A percentile compares a stretch with the other conserved stretches of the same genome.
Evolutionary conservation across 2,797 vertebrate genomes (phyloP).

Genomic region (Diceros bicornis): DNA sequence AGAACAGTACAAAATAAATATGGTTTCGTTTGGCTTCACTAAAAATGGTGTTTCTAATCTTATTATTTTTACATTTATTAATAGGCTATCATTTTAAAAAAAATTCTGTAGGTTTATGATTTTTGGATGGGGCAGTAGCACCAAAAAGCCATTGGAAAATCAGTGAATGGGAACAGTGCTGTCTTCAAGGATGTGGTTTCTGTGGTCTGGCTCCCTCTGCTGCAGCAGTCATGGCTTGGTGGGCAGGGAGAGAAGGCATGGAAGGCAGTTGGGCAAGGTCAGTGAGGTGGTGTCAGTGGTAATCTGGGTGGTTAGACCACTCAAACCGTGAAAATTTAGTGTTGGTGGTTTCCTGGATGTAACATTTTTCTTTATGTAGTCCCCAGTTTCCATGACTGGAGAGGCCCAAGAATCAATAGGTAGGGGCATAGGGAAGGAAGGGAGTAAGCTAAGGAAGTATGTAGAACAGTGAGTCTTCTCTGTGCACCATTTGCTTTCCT

Average conservation of each 20-base stretch:
- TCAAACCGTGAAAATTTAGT: background rate
- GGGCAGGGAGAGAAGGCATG: background rate
- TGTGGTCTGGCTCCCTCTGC: background rate
- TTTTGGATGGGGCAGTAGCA: background rate
- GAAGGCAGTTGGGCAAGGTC: background rate
- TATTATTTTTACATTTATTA: conserved; percentile 51
- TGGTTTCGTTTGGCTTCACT: conserved; percentile 19
- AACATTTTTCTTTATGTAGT: background rate
- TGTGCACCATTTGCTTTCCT: background rate
- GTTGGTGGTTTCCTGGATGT: background rate
- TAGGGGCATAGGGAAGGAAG: background rate
- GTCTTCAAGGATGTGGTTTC: conserved; percentile 32
- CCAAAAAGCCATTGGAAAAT: background rate
- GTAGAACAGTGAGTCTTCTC: background rate
- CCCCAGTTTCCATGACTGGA: background rate
- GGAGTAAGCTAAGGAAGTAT: background rate
- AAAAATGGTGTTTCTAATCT: background rate
- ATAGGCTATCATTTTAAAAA: conserved; percentile 5
- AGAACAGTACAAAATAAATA: conserved; percentile 5
- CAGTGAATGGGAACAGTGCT: background rate
- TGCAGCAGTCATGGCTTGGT: background rate
- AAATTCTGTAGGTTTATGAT: background rate
- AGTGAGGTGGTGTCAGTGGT: background rate
- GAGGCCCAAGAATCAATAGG: background rate
- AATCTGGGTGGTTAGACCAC: background rate